Base-by-base conservation (phyloP, 1,140 invertebrate genomes). In the Drosophila sp. region DNA sequence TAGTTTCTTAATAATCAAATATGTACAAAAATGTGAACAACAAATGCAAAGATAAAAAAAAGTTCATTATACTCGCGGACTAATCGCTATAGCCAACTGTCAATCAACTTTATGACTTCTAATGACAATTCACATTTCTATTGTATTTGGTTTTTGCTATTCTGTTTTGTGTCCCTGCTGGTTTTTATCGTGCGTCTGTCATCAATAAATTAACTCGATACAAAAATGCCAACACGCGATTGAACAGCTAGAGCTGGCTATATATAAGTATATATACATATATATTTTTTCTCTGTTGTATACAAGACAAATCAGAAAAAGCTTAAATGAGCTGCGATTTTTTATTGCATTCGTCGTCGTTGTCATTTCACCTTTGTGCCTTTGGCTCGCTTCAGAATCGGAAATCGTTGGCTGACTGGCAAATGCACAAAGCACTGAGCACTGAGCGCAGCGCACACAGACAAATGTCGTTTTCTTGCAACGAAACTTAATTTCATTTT, bases 181-280 rank as follows among this genome's bases (percentile, higher is more conserved):
- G 69, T 83, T 83, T 86, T 90, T 90, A 90, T 90, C 86, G 74
- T 76, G 64, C 76, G 86, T 90, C 86, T 90, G 82, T 78, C 82
- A 90, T 90, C 86, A 90, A 82, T 83, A 86, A 90, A 90, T 90
- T 90, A 90, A 90, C 77, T 90, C 79, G 72, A 90, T 90, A 90
- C 86, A 83, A 50, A 50, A 50, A 90, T 86, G 73, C 64, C 67
- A 73, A 71, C 84, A 89, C 77, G 84, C 84, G 77, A 89, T 84
- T 84, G 72, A 89, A 66, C 69, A 68, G 57, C 55, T 6, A 35
- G 17, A 17, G 30, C 30, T 30, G 30, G 55, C 60, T 47, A 47
- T 27, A 44, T 44, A 35, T 35, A 35, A 7, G 8, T 35, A 3
- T 35, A 44, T 44, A 3, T 44, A 44, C 23, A 25, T 47, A 47